Base-by-base conservation (phyloP, 2,113 vertebrate species). In the Prochilodus magdalenae region DNA sequence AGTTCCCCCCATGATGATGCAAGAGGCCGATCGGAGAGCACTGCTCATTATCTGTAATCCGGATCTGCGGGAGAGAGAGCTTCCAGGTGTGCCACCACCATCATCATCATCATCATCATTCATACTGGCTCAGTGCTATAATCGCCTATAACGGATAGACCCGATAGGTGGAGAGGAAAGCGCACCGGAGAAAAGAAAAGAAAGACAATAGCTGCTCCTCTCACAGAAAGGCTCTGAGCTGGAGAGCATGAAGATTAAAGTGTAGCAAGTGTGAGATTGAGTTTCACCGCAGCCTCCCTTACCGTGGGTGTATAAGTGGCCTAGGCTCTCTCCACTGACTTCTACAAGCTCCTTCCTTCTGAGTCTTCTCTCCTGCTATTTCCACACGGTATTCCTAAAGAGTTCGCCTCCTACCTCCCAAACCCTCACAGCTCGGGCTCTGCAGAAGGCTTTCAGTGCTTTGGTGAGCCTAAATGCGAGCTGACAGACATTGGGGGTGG, bases 381-480 rank as follows among this genome's bases (percentile, higher is more conserved):
- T 60, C 82, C 70, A 16, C 36, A 59, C 27, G 67, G 30, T 75
- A 29, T 82, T 10, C 59, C 63, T 53, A 3, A n/a, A n/a, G 20
- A 33, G 18, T 47, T 51, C 10, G 11, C 15, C 27, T 73, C 71
- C 53, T 27, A 73, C 63, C 30, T 22, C 47, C n/a, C 73, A 14
- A 29, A 51, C 36, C 40, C 49, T 74, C 71, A 18, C 30, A 27
- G 40, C 26, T 66, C 11, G 22, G 30, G 55, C 44, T 67, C 57
- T 75, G 65, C 73, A 4, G 73, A 79, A 81, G 84, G 75, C 71
- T 80, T 73, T 83, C 62, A 49, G 44, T 63, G 30, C 57, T 60
- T 83, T 78, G 69, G 80, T 75, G 70, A 85, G 40, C 51, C 62
- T 60, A 83, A 85, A 83, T 83, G 57, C 63, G 80, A 83, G 71